Evolutionary conservation across 2,797 vertebrate genomes (phyloP).

Genomic region (Otolemur crassicaudatus): DNA sequence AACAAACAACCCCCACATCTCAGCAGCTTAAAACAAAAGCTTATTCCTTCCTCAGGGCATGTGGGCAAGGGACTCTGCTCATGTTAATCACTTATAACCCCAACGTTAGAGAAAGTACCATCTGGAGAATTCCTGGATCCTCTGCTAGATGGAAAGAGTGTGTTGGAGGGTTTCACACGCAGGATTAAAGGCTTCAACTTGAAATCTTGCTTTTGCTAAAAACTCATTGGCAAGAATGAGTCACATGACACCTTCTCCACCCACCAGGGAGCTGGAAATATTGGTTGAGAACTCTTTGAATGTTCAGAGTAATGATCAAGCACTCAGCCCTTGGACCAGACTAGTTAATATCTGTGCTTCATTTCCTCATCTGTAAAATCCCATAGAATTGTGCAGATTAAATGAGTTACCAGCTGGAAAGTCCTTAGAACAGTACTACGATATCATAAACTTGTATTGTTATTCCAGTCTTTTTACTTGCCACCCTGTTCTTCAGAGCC

Average conservation of each 20-base stretch:
- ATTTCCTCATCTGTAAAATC: background rate
- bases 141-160: background rate
- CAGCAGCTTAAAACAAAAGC: background rate
- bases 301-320: background rate
- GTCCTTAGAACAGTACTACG: background rate
- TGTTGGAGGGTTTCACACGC: background rate
- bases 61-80: background rate
- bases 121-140: background rate
- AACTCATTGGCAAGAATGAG: background rate
- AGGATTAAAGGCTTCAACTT: background rate
- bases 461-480: background rate
- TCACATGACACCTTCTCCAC: background rate
- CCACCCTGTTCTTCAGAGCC: background rate
- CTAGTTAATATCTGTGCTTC: background rate
- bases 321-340: background rate
- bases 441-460: background rate
- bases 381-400: background rate
- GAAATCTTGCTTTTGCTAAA: conserved; percentile 1
- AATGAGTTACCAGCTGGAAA: background rate
- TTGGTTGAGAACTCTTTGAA: background rate
- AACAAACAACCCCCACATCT: background rate
- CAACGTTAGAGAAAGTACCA: background rate
- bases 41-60: background rate
- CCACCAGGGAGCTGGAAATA: background rate
- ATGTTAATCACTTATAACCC: background rate